Evolutionary conservation across 2,888 invertebrate genomes (phyloP), one percentile per base, ranked within the genome.

Genomic region (Pollenia amentaria): DNA sequence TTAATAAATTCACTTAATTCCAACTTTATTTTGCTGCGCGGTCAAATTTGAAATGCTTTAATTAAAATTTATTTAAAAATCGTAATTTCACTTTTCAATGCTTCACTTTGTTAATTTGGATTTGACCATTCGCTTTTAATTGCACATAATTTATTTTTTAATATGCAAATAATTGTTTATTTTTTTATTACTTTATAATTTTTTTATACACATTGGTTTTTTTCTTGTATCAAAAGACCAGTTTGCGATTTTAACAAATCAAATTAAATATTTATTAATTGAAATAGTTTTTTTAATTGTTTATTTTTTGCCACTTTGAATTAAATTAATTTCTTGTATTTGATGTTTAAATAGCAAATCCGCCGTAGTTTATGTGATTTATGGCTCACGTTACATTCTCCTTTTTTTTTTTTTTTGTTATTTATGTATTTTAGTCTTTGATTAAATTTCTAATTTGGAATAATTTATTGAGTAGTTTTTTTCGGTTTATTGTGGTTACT

Each of bases 41-140:
- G n/a, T 14, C 44, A 9, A 64, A 42, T n/a, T 29, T 44, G 11
- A 53, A 42, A n/a, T n/a, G n/a, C n/a, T n/a, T n/a, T n/a, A n/a
- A n/a, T n/a, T n/a, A n/a, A n/a, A n/a, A n/a, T n/a, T 65, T 65
- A 29, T 53, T 55, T 53, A 21, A 6, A 42, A n/a, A 42, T 64
- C 21, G 21, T 38, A 67, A 67, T 67, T 77, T 57, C 65, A 55
- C 55, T 55, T 77, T 67, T n/a, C 14, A 64, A 76, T 38, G 42
- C 11, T 29, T 64, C 3, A 51, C 12, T 53, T 29, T 21, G 16
- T 48, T 48, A 18, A 29, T 46, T 64, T 62, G 9, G 18, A 8
- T 64, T 18, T 42, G n/a, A 53, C 6, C 42, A 51, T 77, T 12
- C 8, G 2, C 46, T 44, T 55, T 38, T 57, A 38, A 57, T 16